Percentiles rank a stretch among this genome's conserved stretches.
Evolutionary conservation across 2,888 invertebrate species (phyloP).

Genomic region (Dolomedes plantarius): DNA sequence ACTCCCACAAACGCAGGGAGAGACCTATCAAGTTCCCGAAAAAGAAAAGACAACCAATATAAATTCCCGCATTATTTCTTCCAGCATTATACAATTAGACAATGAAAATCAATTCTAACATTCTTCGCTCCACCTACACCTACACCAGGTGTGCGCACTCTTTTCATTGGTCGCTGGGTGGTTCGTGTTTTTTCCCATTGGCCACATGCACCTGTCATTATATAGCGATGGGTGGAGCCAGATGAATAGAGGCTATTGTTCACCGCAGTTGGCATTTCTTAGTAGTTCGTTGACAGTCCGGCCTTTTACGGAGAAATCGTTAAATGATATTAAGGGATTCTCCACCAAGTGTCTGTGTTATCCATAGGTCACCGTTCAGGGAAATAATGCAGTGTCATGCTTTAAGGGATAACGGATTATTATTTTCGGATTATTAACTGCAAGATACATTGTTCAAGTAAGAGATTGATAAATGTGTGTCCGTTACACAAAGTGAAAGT

Average conservation of each 20-base stretch:
- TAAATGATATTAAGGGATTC: background rate
- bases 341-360: background rate
- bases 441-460: too few relatives aligned
- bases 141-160: background rate
- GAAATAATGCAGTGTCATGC: too few relatives aligned
- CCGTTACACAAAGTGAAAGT: too few relatives aligned
- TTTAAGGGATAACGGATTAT: too few relatives aligned
- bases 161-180: background rate
- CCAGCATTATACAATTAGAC: conserved; percentile 8
- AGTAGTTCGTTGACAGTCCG: background rate
- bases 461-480: too few relatives aligned
- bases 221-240: conserved; percentile 26
- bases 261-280: conserved; percentile 22
- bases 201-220: conserved; percentile 45
- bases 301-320: conserved; percentile 1
- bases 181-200: conserved; percentile 19
- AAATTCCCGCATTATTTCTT: background rate
- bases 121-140: background rate
- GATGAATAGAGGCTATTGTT: conserved; percentile 30
- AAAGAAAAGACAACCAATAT: background rate
- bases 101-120: background rate
- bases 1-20: background rate
- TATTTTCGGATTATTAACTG: too few relatives aligned
- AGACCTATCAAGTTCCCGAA: background rate
- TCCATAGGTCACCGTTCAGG: too few relatives aligned